A percentile compares a stretch with the other conserved stretches of the same genome.
These are phyloP conservation scores for Camptogramma bilineatum DNA, from an alignment of 2,888 invertebrate species.

Conservation along the genomic window DNA sequence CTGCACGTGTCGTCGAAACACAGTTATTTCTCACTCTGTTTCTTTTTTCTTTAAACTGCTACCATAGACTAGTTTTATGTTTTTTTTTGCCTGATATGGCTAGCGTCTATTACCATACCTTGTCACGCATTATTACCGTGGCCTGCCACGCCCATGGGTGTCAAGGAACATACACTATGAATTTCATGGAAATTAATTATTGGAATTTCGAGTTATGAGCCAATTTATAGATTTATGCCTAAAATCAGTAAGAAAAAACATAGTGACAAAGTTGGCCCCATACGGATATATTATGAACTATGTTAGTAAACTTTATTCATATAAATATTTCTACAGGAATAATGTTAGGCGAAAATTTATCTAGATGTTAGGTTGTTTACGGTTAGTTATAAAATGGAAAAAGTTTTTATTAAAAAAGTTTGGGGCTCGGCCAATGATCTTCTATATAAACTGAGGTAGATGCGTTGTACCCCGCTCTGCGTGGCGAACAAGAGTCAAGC, in stretches of 20 bases:
- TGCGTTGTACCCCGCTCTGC: too few relatives aligned
- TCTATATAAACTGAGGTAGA: too few relatives aligned
- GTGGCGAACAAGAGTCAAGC: too few relatives aligned
- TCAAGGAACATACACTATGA: conserved; percentile 57
- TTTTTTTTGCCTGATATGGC: conserved; percentile 9
- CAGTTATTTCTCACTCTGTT: conserved; percentile 42
- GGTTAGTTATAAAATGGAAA: not conserved
- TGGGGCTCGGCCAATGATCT: not conserved
- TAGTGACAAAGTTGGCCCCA: not conserved
- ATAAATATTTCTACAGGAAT: not conserved
- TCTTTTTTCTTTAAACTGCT: conserved; percentile 33
- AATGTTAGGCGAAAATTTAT: not conserved
- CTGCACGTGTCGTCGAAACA: conserved; percentile 43
- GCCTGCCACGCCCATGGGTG: conserved; percentile 53
- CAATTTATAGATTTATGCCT: not conserved
- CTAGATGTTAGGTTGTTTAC: not conserved
- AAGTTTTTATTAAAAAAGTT: conserved; percentile 1
- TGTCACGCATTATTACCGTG: conserved; percentile 52
- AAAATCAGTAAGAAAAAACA: not conserved
- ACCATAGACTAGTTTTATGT: conserved; percentile 14
- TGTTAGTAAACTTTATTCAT: not conserved
- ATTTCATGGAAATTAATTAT: conserved; percentile 79
- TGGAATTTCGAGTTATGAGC: conserved; percentile 52
- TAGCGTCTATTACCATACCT: conserved; percentile 15
- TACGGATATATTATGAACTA: not conserved